Evolutionary conservation across 1,140 invertebrate species (phyloP).

Genomic region (Bacillus rossius): DNA sequence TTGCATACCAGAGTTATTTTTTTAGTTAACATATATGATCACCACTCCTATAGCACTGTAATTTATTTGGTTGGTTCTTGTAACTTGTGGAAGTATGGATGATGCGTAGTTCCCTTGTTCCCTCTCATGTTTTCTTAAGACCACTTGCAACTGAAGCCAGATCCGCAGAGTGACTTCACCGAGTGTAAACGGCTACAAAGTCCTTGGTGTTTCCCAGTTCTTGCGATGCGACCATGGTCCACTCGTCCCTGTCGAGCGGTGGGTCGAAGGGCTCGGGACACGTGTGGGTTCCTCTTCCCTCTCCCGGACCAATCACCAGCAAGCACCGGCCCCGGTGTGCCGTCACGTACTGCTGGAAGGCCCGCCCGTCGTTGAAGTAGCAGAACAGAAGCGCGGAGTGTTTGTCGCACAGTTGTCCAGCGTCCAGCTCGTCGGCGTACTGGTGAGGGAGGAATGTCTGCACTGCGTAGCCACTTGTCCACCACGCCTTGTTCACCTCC

Average conservation of each 20-base stretch:
- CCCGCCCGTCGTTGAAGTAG: conserved; percentile 64
- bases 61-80: too few species aligned
- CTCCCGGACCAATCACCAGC: conserved; percentile 62
- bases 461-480: conserved; percentile 52
- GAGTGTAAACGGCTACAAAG: conserved; percentile 46
- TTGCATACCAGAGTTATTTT: too few species aligned
- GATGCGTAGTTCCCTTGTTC: too few species aligned
- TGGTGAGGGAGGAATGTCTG: conserved; percentile 46
- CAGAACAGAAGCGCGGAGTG: conserved; percentile 62
- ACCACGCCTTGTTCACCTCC: conserved; percentile 56
- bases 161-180: too few species aligned
- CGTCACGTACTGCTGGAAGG: conserved; percentile 59
- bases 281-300: conserved; percentile 55
- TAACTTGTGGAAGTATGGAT: too few species aligned
- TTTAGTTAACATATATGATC: too few species aligned
- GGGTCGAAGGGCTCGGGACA: conserved; percentile 57
- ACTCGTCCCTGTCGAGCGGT: conserved; percentile 34
- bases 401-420: conserved; percentile 24
- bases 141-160: too few species aligned
- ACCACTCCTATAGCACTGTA: too few species aligned
- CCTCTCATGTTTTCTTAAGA: too few species aligned
- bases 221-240: conserved; percentile 30
- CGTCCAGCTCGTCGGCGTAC: conserved; percentile 36
- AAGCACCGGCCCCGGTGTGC: conserved; percentile 53
- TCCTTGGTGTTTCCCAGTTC: conserved; percentile 44